phyloP scores from a whole-genome alignment of 2,797 vertebrate species.

The Danio tinwini region DNA sequence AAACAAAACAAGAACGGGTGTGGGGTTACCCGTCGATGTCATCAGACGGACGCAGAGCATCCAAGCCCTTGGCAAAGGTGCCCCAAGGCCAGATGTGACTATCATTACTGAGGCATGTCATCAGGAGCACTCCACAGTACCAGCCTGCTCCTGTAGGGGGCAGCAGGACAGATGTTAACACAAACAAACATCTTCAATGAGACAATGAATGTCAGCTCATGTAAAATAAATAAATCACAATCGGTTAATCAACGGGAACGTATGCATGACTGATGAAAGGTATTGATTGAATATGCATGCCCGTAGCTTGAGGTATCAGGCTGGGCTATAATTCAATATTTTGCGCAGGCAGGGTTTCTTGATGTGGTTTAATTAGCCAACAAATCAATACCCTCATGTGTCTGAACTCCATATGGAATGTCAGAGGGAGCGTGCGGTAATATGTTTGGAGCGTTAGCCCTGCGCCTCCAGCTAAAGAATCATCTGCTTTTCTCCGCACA shows the following conservation, averaged over 20 bases:
- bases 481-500: conserved; percentile 19
- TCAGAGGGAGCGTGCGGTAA: conserved; percentile 52
- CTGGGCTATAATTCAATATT: conserved; percentile 48
- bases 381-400: conserved; percentile 61
- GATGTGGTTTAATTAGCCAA: conserved; percentile 57
- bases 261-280: conserved; percentile 36
- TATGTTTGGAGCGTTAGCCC: conserved; percentile 32
- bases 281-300: conserved; percentile 49
- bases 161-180: neutral
- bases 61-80: conserved; percentile 63
- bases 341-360: conserved; percentile 47
- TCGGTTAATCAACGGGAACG: conserved; percentile 32
- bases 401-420: conserved; percentile 50
- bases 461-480: conserved; percentile 26
- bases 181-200: conserved; percentile 22
- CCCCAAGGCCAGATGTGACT: conserved; percentile 59
- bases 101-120: conserved; percentile 77
- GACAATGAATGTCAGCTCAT: conserved; percentile 25
- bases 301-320: conserved; percentile 36
- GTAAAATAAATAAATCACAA: conserved; percentile 46
- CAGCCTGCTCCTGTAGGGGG: conserved; percentile 16
- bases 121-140: conserved; percentile 64
- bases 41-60: conserved; percentile 74
- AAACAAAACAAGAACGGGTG: conserved; percentile 69
- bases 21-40: conserved; percentile 79